A percentile compares a stretch with the other conserved stretches of the same genome.
phyloP scores from a whole-genome alignment of 2,797 vertebrate genomes.

The Lemur catta region DNA sequence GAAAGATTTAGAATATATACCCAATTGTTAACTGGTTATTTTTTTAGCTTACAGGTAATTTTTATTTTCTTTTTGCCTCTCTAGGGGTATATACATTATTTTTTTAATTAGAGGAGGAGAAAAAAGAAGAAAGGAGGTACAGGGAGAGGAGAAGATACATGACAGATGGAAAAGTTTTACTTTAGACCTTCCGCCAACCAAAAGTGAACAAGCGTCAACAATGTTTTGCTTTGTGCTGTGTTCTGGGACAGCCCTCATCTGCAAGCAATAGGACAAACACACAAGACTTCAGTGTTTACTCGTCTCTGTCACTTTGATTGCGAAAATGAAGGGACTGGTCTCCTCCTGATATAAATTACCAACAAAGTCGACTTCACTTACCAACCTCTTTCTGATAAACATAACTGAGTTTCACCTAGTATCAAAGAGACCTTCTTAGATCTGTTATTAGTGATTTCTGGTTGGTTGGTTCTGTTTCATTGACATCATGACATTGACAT shows the following conservation, averaged over 20 bases:
- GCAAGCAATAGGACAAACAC: background rate
- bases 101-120: background rate
- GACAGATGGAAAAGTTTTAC: background rate
- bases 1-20: background rate
- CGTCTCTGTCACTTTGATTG: background rate
- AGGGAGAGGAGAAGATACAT: background rate
- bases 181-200: background rate
- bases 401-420: background rate
- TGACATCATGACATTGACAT: background rate
- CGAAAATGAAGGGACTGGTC: background rate
- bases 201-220: background rate
- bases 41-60: background rate
- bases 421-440: background rate
- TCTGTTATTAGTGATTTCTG: background rate
- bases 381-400: background rate
- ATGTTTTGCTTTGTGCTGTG: background rate
- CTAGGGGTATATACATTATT: background rate
- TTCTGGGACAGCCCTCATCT: background rate
- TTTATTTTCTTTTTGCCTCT: background rate
- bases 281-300: background rate
- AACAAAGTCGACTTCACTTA: background rate
- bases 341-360: background rate
- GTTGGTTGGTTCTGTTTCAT: background rate
- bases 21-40: slow-evolving; percentile 4
- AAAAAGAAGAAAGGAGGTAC: background rate